These are phyloP conservation scores for Agapornis roseicollis DNA, from an alignment of 2,113 vertebrate species.

Conservation along the genomic window DNA sequence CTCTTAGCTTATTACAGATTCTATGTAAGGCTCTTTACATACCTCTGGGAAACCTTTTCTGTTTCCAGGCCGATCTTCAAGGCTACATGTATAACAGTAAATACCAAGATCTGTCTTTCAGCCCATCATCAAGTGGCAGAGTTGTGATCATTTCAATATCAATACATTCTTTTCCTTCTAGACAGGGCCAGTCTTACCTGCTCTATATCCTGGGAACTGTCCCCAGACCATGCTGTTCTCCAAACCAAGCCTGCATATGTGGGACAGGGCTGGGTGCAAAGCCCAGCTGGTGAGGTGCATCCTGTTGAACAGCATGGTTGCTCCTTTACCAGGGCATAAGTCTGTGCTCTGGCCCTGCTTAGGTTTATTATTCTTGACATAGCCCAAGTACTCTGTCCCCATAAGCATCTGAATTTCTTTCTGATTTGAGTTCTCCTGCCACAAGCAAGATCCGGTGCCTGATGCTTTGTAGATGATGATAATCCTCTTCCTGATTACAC, in stretches of 20 bases:
- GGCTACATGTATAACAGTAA: not conserved
- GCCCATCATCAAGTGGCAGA: not conserved
- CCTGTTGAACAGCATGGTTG: not conserved
- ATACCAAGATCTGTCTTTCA: not conserved
- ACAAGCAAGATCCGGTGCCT: not conserved
- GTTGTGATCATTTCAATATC: rapidly evolving
- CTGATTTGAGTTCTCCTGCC: not conserved
- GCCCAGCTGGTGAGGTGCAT: not conserved
- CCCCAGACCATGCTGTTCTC: not conserved
- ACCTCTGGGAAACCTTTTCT: not conserved
- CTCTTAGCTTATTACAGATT: not conserved
- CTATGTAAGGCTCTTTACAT: not conserved
- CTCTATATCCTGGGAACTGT: not conserved
- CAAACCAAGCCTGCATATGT: not conserved
- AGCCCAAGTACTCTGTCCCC: not conserved
- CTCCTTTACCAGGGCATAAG: not conserved
- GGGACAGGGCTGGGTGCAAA: not conserved
- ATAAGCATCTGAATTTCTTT: not conserved
- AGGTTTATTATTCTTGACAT: not conserved
- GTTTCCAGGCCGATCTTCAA: not conserved
- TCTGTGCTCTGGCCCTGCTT: not conserved
- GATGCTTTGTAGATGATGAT: not conserved
- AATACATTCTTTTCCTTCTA: not conserved
- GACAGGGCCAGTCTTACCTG: not conserved
- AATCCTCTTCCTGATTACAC: not conserved